Base-by-base conservation (phyloP, 2,888 invertebrate genomes). In the Pheosia gnoma region DNA sequence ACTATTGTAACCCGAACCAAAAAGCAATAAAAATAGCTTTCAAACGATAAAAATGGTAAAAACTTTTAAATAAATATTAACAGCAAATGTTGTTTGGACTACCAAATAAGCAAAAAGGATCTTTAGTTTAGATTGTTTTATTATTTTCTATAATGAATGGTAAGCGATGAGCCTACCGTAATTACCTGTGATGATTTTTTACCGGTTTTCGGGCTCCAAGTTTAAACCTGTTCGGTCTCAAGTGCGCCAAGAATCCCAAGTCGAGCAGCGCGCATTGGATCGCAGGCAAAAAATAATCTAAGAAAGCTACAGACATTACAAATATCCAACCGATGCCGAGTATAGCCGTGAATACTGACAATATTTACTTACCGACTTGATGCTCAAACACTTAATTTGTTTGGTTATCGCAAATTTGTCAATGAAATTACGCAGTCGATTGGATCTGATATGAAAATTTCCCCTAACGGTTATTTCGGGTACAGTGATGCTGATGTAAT, bases 101-200 rank as follows among this genome's bases (percentile, higher is more conserved):
- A 25, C 25, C 25, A 25, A 25, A 25, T 0, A 25, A 25, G 25
- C 25, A 25, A 2, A 25, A 25, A 25, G 25, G 25, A 25, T 74
- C 79, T 80, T 83, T 82, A 82, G 84, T 82, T 55, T 39, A 39
- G 81, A 74, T 70, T 70, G 70, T 67, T 77, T 75, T 76, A 82
- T 83, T 80, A 77, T 76, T 67, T 79, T 78, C 78, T 77, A 75
- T 80, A 77, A 82, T 39, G 79, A 79, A 87, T 85, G 86, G 84
- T 84, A 80, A 83, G 81, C 84, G 83, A 85, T 82, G 86, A 88
- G 85, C 82, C 86, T 83, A 84, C 86, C 76, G 86, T 92, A 91
- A 92, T 92, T 91, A 88, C 84, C 82, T 83, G 83, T 84, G 89
- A 89, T 89, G 85, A 25, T 89, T 91, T 92, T 90, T 91, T 89